A percentile compares a stretch with the other conserved stretches of the same genome.
Evolutionary conservation across 2,888 invertebrate species (phyloP).

Genomic region (Noctua janthina): DNA sequence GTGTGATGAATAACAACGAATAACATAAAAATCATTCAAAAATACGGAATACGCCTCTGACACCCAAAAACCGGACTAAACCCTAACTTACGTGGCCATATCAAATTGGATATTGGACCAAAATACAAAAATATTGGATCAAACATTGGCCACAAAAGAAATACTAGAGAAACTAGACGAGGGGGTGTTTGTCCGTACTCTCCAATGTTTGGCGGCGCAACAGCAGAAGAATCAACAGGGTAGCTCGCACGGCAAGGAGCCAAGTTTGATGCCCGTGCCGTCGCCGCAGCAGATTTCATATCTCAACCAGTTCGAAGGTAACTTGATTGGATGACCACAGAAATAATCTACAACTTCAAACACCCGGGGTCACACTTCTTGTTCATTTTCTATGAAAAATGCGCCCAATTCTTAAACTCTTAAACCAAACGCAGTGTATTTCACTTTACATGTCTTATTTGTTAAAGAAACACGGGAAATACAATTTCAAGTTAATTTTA

Average conservation of each 20-base stretch:
- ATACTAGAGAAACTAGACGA: constrained; percentile 89
- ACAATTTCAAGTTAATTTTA: not conserved
- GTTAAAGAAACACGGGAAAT: not conserved
- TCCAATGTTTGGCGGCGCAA: constrained; percentile 89
- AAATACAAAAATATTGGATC: constrained; percentile 69
- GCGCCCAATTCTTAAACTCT: not conserved
- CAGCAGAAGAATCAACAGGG: constrained; percentile 88
- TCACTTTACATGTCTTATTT: constrained; percentile 8
- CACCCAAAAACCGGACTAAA: constrained; percentile 60
- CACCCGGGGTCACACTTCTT: constrained; percentile 68
- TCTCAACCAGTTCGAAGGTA: constrained; percentile 97
- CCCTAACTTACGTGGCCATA: constrained; percentile 53
- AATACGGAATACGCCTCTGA: constrained; percentile 62
- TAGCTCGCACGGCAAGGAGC: constrained; percentile 92
- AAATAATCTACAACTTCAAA: constrained; percentile 63
- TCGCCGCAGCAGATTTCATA: constrained; percentile 99
- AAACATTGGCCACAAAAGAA: constrained; percentile 82
- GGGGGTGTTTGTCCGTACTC: constrained; percentile 89
- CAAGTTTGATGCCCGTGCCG: constrained; percentile 98
- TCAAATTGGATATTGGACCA: constrained; percentile 57
- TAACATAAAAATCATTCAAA: constrained; percentile 70
- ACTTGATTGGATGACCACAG: constrained; percentile 77
- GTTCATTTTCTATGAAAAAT: not conserved
- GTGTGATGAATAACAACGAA: constrained; percentile 86
- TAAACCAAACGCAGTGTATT: not conserved